phyloP scores from a whole-genome alignment of 1,140 invertebrate genomes.

The Scaptodrosophila lebanonensis region DNA sequence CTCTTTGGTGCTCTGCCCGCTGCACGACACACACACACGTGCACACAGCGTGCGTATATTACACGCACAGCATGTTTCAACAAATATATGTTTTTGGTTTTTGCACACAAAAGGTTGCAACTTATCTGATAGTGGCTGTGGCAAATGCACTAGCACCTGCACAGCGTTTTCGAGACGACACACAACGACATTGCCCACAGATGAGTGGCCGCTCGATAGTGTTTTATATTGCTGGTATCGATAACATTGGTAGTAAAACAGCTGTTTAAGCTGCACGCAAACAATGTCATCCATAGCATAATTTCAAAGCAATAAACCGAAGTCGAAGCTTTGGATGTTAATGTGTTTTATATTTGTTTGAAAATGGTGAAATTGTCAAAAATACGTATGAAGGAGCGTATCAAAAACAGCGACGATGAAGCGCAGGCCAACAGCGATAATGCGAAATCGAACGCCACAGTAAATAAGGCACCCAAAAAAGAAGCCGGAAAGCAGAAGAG shows the following conservation, averaged over 20 bases:
- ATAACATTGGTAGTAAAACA: conserved; percentile 2
- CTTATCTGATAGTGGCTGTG: too few relatives aligned
- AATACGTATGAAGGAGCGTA: conserved; percentile 2
- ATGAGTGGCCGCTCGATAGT: too few relatives aligned
- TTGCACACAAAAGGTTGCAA: too few relatives aligned
- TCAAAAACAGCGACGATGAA: conserved; percentile 3
- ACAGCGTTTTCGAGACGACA: too few relatives aligned
- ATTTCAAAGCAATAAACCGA: too few relatives aligned
- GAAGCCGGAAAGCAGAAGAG: conserved; percentile 5
- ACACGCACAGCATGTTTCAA: too few relatives aligned
- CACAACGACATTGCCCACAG: too few relatives aligned
- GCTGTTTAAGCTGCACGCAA: conserved; percentile 14
- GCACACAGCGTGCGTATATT: too few relatives aligned
- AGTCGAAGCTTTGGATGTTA: conserved; percentile 4
- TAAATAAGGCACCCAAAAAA: conserved; percentile 9
- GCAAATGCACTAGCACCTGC: too few relatives aligned
- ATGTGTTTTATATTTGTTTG: neutral
- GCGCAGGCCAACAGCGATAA: neutral
- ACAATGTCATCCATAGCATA: conserved; percentile 17
- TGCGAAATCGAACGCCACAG: conserved; percentile 5
- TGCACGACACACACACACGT: too few relatives aligned
- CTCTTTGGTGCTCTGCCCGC: too few relatives aligned
- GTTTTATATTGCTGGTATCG: conserved; percentile 2
- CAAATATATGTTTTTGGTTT: too few relatives aligned
- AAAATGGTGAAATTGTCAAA: conserved; percentile 20